phyloP scores from a whole-genome alignment of 2,888 invertebrate species.

The Sphaerophoria taeniata region DNA sequence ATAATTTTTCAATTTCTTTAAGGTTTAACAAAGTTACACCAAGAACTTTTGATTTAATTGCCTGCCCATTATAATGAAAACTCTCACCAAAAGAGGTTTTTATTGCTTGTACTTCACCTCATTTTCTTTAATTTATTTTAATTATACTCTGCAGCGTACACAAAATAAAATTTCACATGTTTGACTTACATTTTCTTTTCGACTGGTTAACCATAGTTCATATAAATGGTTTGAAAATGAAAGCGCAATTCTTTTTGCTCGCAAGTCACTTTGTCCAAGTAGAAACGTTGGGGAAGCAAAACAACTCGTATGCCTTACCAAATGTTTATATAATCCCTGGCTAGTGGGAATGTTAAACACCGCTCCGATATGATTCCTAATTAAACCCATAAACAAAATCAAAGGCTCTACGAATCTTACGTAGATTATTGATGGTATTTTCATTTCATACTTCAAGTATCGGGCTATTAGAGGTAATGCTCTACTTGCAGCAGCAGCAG shows the following conservation, averaged over 20 bases:
- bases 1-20: too few species aligned
- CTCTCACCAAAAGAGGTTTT: too few species aligned
- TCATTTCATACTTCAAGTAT: slow-evolving; percentile 24
- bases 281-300: slow-evolving; percentile 37
- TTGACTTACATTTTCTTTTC: not conserved
- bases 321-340: slow-evolving; percentile 28
- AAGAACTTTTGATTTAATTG: too few species aligned
- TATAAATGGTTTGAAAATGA: slow-evolving; percentile 53
- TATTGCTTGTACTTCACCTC: too few species aligned
- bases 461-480: slow-evolving; percentile 55
- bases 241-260: slow-evolving; percentile 51
- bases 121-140: too few species aligned
- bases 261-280: slow-evolving; percentile 1
- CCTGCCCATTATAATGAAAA: too few species aligned
- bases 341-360: not conserved
- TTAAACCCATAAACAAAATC: slow-evolving; percentile 14
- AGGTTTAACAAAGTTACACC: too few species aligned
- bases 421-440: slow-evolving; percentile 5
- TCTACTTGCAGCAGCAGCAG: slow-evolving; percentile 51
- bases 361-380: slow-evolving; percentile 6
- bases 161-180: not conserved
- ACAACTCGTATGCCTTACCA: slow-evolving; percentile 13
- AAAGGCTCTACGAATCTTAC: slow-evolving; percentile 45
- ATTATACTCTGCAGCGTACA: too few species aligned
- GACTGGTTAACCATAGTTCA: slow-evolving; percentile 39